These are phyloP conservation scores for Cyphomyrmex costatus DNA, from an alignment of 1,140 invertebrate genomes.

Conservation along the genomic window DNA sequence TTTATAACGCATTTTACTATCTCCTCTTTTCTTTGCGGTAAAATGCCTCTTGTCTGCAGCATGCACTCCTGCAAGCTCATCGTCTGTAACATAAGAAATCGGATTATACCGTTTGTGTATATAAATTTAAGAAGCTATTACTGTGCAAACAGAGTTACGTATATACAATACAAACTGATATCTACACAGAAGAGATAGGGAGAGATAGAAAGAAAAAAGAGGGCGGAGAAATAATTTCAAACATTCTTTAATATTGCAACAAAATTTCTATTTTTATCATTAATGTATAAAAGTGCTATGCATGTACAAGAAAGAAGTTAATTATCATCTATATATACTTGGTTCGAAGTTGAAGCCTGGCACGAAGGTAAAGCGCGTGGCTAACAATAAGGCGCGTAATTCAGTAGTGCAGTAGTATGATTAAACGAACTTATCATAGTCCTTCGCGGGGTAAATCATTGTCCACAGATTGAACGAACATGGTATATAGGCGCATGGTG, in stretches of 20 bases:
- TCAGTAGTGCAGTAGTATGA: constrained; percentile 41
- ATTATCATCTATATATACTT: no score
- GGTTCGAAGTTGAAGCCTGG: neutral
- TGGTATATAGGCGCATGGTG: constrained; percentile 1
- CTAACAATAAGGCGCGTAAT: constrained; percentile 12
- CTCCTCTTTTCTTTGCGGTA: constrained; percentile 26
- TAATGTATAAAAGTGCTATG: neutral
- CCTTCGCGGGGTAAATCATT: constrained; percentile 20
- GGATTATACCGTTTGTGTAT: neutral
- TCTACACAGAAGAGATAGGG: neutral
- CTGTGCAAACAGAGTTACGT: constrained; percentile 11
- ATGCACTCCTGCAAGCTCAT: neutral
- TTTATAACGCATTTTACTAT: constrained; percentile 3
- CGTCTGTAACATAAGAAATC: constrained; percentile 19
- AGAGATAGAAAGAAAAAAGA: neutral
- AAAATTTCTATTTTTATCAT: neutral
- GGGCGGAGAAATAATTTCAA: neutral
- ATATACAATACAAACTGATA: neutral
- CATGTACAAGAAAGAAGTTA: neutral
- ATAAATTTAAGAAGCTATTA: constrained; percentile 21
- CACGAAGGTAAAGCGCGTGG: neutral
- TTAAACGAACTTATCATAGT: constrained; percentile 29
- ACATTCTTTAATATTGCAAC: neutral
- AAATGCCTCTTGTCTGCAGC: constrained; percentile 23
- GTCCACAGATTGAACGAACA: constrained; percentile 10